Evolutionary conservation across 1,140 invertebrate species (phyloP).

Genomic region (Pantala flavescens): DNA sequence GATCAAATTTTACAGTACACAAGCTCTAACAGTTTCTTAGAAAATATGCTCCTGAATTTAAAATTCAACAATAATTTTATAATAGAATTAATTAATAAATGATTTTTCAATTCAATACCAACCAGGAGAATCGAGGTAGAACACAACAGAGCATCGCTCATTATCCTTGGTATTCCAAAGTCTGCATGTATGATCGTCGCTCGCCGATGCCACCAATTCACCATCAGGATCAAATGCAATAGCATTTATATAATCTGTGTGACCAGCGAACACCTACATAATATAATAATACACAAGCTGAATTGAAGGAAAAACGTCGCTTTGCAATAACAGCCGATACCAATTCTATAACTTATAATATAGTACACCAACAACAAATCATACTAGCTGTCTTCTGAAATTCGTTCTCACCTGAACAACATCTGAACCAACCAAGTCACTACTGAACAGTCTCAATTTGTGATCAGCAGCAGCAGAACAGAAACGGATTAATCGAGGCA

Average conservation of each 20-base stretch:
- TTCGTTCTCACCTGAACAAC: slow-evolving; percentile 33
- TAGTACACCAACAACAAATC: background rate
- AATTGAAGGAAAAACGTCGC: background rate
- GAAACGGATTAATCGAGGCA: slow-evolving; percentile 48
- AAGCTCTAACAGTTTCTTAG: too few relatives aligned
- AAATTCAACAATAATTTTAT: too few relatives aligned
- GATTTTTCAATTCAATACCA: too few relatives aligned
- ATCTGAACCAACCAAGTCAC: slow-evolving; percentile 41
- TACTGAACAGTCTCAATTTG: slow-evolving; percentile 43
- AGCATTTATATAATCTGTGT: slow-evolving; percentile 59
- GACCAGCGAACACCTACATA: slow-evolving; percentile 47
- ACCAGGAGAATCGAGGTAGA: slow-evolving; percentile 56
- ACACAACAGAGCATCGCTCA: slow-evolving; percentile 39
- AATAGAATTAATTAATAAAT: too few relatives aligned
- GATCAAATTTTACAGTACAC: too few relatives aligned
- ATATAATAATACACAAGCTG: background rate
- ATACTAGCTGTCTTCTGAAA: too few relatives aligned
- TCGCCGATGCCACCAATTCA: slow-evolving; percentile 55
- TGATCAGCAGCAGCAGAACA: slow-evolving; percentile 45
- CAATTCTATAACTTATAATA: slow-evolving; percentile 18
- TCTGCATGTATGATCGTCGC: slow-evolving; percentile 64
- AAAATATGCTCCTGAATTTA: too few relatives aligned
- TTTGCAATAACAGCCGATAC: slow-evolving; percentile 3
- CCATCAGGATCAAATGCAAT: slow-evolving; percentile 58
- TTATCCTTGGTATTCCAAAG: slow-evolving; percentile 50